phyloP scores from a whole-genome alignment of 1,140 invertebrate genomes.

The Drosophila asahinai region DNA sequence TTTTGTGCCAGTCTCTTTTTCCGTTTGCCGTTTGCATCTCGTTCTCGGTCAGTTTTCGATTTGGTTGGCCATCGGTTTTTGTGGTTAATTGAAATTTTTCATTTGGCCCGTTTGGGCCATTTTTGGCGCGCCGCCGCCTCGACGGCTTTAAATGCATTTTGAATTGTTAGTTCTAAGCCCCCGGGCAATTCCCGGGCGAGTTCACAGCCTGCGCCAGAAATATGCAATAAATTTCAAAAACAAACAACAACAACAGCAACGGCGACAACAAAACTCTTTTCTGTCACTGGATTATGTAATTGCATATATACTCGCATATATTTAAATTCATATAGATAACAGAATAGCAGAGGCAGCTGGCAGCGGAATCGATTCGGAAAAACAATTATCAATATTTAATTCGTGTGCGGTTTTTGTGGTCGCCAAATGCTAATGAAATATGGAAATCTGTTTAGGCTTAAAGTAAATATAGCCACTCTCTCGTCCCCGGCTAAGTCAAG shows the following conservation, averaged over 20 bases:
- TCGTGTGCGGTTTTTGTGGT: constrained; percentile 60
- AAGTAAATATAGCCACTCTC: constrained; percentile 27
- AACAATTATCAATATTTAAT: constrained; percentile 83
- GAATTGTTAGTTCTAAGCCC: constrained; percentile 53
- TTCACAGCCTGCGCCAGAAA: constrained; percentile 37
- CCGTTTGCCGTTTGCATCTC: constrained; percentile 9
- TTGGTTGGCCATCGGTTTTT: constrained; percentile 53
- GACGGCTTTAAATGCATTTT: constrained; percentile 57
- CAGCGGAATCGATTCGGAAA: constrained; percentile 46
- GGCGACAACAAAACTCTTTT: constrained; percentile 39
- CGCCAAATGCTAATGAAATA: constrained; percentile 70
- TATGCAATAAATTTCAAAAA: constrained; percentile 55
- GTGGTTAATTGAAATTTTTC: constrained; percentile 68
- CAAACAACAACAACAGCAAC: constrained; percentile 11
- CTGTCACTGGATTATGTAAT: constrained; percentile 62
- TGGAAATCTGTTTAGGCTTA: constrained; percentile 69
- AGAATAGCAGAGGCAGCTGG: not conserved
- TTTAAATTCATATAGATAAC: constrained; percentile 29
- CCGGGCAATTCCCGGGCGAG: constrained; percentile 41
- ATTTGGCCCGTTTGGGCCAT: constrained; percentile 19
- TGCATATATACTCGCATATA: constrained; percentile 35
- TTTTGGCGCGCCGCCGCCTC: constrained; percentile 21
- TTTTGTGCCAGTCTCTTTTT: constrained; percentile 10
- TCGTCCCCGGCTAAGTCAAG: constrained; percentile 29
- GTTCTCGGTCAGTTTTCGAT: constrained; percentile 28